phyloP scores from a whole-genome alignment of 2,888 invertebrate species.

The Hirtodrosophila histrioides region DNA sequence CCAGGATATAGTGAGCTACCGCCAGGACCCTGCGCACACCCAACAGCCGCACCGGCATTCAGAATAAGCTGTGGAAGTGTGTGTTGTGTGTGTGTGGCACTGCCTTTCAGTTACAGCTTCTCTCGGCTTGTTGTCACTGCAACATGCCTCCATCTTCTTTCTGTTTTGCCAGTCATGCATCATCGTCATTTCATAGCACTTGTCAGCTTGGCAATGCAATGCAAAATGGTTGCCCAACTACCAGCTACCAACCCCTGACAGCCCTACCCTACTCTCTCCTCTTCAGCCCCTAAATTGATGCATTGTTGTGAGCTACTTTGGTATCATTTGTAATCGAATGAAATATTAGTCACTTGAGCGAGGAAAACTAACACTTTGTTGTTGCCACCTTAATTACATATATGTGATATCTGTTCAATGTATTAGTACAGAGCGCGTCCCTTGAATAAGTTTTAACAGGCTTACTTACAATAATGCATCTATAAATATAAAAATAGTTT shows the following conservation, averaged over 20 bases:
- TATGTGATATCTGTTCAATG: slow-evolving; percentile 17
- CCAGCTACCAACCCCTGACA: slow-evolving; percentile 12
- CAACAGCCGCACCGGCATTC: slow-evolving; percentile 9
- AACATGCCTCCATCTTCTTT: slow-evolving; percentile 43
- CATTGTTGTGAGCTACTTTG: slow-evolving; percentile 40
- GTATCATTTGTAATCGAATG: slow-evolving; percentile 42
- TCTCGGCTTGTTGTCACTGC: slow-evolving; percentile 66
- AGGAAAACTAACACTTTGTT: slow-evolving; percentile 18
- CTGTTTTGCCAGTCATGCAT: slow-evolving; percentile 57
- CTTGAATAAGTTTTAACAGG: too few relatives aligned
- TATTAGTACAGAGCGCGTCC: not conserved
- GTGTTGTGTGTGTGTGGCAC: slow-evolving; percentile 23
- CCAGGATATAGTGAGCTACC: slow-evolving; percentile 36
- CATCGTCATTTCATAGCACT: slow-evolving; percentile 75
- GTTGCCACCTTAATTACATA: slow-evolving; percentile 35
- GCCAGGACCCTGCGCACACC: slow-evolving; percentile 9
- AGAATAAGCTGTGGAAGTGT: slow-evolving; percentile 31
- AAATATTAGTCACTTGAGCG: slow-evolving; percentile 30
- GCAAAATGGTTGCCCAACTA: slow-evolving; percentile 52
- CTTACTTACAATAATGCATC: too few relatives aligned
- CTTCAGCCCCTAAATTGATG: slow-evolving; percentile 25
- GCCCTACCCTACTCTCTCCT: slow-evolving; percentile 9
- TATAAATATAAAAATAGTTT: too few relatives aligned
- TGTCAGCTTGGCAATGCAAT: slow-evolving; percentile 66
- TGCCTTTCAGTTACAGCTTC: slow-evolving; percentile 51